These are phyloP conservation scores for Cephalopachus bancanus DNA, from an alignment of 2,797 vertebrate genomes.

Conservation along the genomic window DNA sequence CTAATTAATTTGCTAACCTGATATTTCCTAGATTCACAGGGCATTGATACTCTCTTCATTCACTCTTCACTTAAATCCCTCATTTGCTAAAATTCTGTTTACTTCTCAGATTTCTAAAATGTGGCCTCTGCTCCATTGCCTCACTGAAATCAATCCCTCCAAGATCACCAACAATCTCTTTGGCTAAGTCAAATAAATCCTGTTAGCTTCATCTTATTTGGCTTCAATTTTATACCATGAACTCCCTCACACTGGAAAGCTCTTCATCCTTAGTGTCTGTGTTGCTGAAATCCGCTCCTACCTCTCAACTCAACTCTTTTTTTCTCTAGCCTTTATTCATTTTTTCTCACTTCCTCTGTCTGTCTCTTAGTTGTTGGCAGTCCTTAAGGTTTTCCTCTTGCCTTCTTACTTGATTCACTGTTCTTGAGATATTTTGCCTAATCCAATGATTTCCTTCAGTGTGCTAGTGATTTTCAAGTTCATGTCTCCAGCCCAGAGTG, in stretches of 20 bases:
- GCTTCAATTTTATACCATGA: not conserved
- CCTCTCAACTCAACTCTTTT: not conserved
- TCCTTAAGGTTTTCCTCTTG: not conserved
- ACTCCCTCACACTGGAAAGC: not conserved
- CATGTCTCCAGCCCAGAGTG: not conserved
- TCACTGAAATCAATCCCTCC: not conserved
- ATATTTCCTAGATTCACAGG: not conserved
- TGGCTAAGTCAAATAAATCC: not conserved
- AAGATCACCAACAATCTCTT: not conserved
- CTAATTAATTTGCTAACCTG: not conserved
- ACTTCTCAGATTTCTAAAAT: slow-evolving; percentile 17
- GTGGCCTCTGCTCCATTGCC: not conserved
- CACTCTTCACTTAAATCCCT: not conserved
- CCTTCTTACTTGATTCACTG: not conserved
- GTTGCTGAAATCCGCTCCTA: not conserved
- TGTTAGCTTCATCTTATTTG: not conserved
- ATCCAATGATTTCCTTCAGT: not conserved
- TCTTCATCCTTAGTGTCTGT: not conserved
- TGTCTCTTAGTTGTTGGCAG: not conserved
- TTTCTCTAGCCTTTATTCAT: not conserved
- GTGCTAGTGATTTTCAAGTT: not conserved
- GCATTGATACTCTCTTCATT: not conserved
- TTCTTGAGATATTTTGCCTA: not conserved
- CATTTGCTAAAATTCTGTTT: slow-evolving; percentile 27
- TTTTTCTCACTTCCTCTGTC: not conserved